Evolutionary conservation across 1,140 invertebrate species (phyloP), one percentile per base, ranked within the genome.

Genomic region (Pararge aegeria): DNA sequence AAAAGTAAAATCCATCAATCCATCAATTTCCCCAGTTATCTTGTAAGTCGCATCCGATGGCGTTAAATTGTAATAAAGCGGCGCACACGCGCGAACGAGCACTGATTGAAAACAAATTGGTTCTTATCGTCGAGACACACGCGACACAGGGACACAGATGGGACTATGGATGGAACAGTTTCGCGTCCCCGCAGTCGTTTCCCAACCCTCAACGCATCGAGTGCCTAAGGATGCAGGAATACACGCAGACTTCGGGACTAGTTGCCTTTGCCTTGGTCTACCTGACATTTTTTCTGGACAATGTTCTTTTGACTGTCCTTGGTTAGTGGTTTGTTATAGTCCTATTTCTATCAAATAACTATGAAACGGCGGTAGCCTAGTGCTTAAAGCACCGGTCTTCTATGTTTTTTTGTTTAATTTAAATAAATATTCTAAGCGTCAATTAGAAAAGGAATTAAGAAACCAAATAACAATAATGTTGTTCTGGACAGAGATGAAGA

Each of bases 281-380:
- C 73, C 75, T 94, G 16, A 93, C 93, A 16, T 92, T 95, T 69
- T 92, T 96, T 63, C 78, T 95, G 72, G 95, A 96, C 87, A 95
- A 95, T 84, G 92, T 95, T 55, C 89, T 96, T 2, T 90, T 96
- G n/a, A 95, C 95, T 6, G 94, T 95, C 37, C 93, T 96, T 21
- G 95, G 95, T 96, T 79, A 94, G 94, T 91, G 6, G 16, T 5
- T 42, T 34, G 3, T 34, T 34, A 12, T 34, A 4, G 7, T 34
- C 2, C 3, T 7, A 24, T 24, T 2, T 24, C 7, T 24, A 7
- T 24, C 24, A 7, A 24, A 2, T 12, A 12, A 37, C 2, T 37
- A 2, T 2, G n/a, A n/a, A n/a, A n/a, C n/a, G n/a, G n/a, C n/a
- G n/a, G n/a, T n/a, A n/a, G n/a, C n/a, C n/a, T n/a, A n/a, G n/a